phyloP scores from a whole-genome alignment of 2,888 invertebrate genomes.

The Andrena dorsata region DNA sequence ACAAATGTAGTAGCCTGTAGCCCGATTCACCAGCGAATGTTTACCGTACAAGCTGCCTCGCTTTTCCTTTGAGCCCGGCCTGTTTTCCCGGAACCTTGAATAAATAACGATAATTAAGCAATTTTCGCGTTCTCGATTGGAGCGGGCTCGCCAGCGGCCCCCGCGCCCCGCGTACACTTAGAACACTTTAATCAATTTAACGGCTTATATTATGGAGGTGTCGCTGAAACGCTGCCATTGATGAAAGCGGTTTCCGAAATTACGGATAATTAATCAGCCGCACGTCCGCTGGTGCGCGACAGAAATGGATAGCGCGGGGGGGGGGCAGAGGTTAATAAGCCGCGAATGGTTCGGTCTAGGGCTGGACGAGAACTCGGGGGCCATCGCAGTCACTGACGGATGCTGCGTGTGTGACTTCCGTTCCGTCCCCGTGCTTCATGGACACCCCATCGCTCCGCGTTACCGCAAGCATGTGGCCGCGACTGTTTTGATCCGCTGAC shows the following conservation, averaged over 20 bases:
- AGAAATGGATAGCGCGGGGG: constrained; percentile 34
- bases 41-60: constrained; percentile 4
- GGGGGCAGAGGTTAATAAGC: constrained; percentile 69
- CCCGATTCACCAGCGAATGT: constrained; percentile 1
- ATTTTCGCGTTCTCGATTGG: constrained; percentile 8
- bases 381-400: constrained; percentile 70
- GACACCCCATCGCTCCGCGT: constrained; percentile 28
- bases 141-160: no score
- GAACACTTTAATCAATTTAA: constrained; percentile 22
- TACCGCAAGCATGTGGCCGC: constrained; percentile 17
- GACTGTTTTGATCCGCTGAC: not conserved
- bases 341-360: constrained; percentile 66
- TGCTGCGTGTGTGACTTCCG: constrained; percentile 67
- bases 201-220: not conserved
- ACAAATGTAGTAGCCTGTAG: not conserved
- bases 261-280: constrained; percentile 49
- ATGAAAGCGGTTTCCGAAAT: constrained; percentile 30
- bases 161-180: not conserved
- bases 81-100: not conserved
- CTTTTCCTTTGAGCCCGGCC: constrained; percentile 19
- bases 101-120: constrained; percentile 38
- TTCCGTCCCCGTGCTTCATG: constrained; percentile 59
- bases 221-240: constrained; percentile 9
- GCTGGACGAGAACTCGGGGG: constrained; percentile 60
- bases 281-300: not conserved